Conservation (phyloP, 2,888 invertebrate species). For the Nemurella pictetii region DNA sequence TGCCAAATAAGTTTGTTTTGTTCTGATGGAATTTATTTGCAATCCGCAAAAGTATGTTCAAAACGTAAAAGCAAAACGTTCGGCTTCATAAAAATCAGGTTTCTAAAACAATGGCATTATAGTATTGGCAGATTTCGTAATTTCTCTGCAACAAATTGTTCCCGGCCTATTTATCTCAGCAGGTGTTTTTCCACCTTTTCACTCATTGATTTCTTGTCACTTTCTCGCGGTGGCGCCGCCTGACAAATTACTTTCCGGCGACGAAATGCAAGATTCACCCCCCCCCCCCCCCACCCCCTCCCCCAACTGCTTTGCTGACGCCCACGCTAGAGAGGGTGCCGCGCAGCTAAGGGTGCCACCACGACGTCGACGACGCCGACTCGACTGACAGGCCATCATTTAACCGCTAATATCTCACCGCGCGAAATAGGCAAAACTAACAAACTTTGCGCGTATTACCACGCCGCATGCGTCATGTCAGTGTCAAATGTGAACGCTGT, state of each 20-base stretch:
- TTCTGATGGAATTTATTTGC: neutral
- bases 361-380: too few relatives aligned
- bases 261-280: neutral
- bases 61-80: too few relatives aligned
- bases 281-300: neutral
- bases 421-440: neutral
- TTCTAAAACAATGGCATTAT: too few relatives aligned
- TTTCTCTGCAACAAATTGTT: too few relatives aligned
- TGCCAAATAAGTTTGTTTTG: neutral
- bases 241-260: constrained; percentile 11
- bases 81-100: too few relatives aligned
- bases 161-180: neutral
- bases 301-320: neutral
- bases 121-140: too few relatives aligned
- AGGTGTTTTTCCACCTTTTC: neutral
- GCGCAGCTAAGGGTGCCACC: neutral
- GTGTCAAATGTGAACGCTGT: neutral
- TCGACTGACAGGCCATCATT: neutral
- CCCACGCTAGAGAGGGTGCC: neutral
- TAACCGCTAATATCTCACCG: neutral
- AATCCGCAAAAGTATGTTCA: neutral
- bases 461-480: neutral
- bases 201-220: constrained; percentile 17
- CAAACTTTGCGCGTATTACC: neutral
- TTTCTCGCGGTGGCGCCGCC: neutral